Conservation (phyloP, 2,888 invertebrate genomes). For the Drosophila kambysellisi region DNA sequence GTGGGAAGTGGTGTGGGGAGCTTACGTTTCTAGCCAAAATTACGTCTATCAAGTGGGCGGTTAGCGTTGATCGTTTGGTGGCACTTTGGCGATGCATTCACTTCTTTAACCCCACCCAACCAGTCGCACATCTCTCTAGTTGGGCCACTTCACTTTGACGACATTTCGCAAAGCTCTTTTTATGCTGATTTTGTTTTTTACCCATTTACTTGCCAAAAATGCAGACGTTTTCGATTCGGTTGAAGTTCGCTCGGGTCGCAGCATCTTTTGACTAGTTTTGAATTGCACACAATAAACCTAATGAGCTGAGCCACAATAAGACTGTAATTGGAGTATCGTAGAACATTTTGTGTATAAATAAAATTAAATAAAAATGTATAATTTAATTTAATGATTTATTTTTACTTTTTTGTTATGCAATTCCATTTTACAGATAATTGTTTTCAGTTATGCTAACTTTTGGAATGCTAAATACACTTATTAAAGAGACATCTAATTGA, state of each 20-base stretch:
- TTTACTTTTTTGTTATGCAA: no score
- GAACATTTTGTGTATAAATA: neutral
- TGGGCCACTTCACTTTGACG: constrained; percentile 44
- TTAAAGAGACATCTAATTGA: neutral
- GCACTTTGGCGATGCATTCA: constrained; percentile 64
- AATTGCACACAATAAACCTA: constrained; percentile 7
- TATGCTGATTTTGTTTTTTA: constrained; percentile 46
- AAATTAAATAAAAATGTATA: neutral
- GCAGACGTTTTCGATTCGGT: constrained; percentile 47
- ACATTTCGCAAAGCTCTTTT: constrained; percentile 43
- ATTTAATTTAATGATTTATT: neutral
- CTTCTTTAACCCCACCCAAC: neutral
- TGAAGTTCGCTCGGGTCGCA: neutral
- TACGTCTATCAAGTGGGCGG: constrained; percentile 77
- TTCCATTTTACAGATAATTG: neutral
- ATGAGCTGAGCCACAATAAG: constrained; percentile 14
- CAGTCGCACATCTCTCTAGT: constrained; percentile 4
- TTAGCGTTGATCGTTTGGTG: constrained; percentile 73
- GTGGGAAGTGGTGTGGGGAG: neutral
- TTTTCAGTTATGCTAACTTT: neutral
- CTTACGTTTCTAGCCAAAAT: constrained; percentile 50
- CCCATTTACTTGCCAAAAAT: constrained; percentile 53
- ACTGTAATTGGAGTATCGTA: neutral
- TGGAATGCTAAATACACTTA: neutral
- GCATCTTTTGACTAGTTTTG: neutral